These are phyloP conservation scores for Contarinia nasturtii DNA, from an alignment of 1,140 invertebrate species.

Conservation along the genomic window DNA sequence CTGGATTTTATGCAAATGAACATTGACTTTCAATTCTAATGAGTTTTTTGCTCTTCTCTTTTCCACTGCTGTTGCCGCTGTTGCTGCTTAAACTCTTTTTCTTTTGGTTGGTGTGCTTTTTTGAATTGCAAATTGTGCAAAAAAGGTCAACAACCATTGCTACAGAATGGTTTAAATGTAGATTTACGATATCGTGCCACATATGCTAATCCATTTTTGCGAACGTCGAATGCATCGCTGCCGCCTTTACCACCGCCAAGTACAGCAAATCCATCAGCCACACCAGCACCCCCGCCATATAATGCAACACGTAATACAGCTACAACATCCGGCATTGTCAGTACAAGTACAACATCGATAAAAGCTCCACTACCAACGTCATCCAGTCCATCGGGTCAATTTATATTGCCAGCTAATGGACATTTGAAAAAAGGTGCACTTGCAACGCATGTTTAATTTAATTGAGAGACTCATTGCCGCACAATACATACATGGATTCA, in stretches of 20 bases:
- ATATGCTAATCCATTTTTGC: slow-evolving; percentile 73
- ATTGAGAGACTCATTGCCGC: no score
- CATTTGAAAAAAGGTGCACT: slow-evolving; percentile 20
- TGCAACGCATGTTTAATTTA: slow-evolving; percentile 21
- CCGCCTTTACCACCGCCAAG: slow-evolving; percentile 25
- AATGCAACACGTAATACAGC: slow-evolving; percentile 21
- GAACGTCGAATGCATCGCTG: slow-evolving; percentile 30
- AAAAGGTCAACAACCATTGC: slow-evolving; percentile 19
- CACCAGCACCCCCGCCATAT: slow-evolving; percentile 58
- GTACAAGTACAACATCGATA: slow-evolving; percentile 10
- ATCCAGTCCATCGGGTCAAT: slow-evolving; percentile 23
- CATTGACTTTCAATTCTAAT: background rate
- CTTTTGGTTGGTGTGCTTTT: no score
- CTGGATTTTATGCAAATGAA: no score
- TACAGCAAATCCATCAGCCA: slow-evolving; percentile 54
- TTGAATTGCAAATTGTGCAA: no score
- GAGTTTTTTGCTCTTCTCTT: no score
- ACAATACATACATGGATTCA: no score
- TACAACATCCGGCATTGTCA: slow-evolving; percentile 14
- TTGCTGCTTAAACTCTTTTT: no score
- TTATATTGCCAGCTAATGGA: slow-evolving; percentile 22
- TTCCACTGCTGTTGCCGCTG: no score
- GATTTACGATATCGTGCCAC: slow-evolving; percentile 73
- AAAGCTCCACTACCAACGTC: slow-evolving; percentile 5
- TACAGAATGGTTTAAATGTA: slow-evolving; percentile 36